Evolutionary conservation across 2,113 vertebrate species (phyloP).

Genomic region (Mirounga angustirostris): DNA sequence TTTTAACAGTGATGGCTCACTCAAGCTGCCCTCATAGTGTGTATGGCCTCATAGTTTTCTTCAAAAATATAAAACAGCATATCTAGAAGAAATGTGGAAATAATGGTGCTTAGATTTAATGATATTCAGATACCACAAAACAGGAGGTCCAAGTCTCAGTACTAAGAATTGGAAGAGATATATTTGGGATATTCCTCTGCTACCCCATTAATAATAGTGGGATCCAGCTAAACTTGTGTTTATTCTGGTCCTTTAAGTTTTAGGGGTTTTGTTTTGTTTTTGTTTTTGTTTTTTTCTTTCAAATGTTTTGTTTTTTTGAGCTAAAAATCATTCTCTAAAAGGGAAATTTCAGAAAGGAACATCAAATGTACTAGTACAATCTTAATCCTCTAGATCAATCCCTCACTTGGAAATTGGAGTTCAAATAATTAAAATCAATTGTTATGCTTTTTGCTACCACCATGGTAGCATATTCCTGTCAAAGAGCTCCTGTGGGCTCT

Average conservation of each 20-base stretch:
- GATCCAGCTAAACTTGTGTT: neutral
- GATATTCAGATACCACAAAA: neutral
- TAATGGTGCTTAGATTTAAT: neutral
- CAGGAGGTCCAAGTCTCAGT: neutral
- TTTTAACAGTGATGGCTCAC: neutral
- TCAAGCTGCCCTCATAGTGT: neutral
- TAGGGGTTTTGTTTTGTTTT: neutral
- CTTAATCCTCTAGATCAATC: neutral
- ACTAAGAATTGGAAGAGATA: neutral
- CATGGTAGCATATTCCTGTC: neutral
- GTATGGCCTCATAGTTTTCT: neutral
- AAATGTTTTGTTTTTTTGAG: neutral
- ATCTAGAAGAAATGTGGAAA: neutral
- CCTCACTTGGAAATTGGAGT: constrained; percentile 23
- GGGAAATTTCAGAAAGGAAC: neutral
- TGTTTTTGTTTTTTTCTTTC: neutral
- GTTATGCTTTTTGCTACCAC: constrained; percentile 29
- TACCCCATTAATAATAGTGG: neutral
- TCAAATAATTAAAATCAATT: constrained; percentile 48
- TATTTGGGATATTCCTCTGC: neutral
- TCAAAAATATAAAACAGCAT: neutral
- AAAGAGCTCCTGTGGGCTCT: neutral
- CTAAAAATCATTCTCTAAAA: neutral
- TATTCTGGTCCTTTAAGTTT: neutral
- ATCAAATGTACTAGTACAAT: neutral